Conservation (phyloP, 2,888 invertebrate species). For the Dysmachus trigonus region DNA sequence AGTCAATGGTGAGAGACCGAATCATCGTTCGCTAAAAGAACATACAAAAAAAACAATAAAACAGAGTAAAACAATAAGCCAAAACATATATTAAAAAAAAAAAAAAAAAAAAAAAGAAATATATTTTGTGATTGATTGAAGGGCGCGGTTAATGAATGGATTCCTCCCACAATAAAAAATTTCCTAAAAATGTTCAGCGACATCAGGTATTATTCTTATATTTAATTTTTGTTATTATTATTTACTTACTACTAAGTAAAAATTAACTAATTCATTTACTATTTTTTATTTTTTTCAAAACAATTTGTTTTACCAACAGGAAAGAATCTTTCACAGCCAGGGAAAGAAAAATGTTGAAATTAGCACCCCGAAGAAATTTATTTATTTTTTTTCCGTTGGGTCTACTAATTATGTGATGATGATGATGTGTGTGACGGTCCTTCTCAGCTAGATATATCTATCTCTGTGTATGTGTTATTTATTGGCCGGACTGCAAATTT, state of each 20-base stretch:
- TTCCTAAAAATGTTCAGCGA: conserved; percentile 46
- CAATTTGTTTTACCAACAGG: conserved; percentile 35
- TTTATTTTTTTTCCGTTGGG: neutral
- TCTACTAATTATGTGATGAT: neutral
- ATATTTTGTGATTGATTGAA: conserved; percentile 49
- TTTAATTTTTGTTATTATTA: conserved; percentile 43
- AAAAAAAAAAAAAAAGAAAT: conserved; percentile 39
- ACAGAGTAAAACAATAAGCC: neutral
- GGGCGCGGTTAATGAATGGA: conserved; percentile 48
- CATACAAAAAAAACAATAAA: neutral
- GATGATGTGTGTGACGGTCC: neutral
- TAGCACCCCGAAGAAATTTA: neutral
- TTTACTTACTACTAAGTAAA: conserved; percentile 32
- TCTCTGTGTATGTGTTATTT: neutral
- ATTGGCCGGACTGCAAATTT: neutral
- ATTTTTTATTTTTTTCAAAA: conserved; percentile 41
- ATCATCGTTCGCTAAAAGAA: conserved; percentile 9
- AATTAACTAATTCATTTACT: conserved; percentile 18
- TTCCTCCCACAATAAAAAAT: conserved; percentile 45
- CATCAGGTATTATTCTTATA: conserved; percentile 50
- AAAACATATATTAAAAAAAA: conserved; percentile 39
- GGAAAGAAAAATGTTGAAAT: conserved; percentile 30
- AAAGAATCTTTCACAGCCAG: neutral
- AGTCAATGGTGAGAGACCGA: conserved; percentile 23
- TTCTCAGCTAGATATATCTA: neutral